Conservation (phyloP, 2,113 vertebrate species). For the Colossoma macropomum region DNA sequence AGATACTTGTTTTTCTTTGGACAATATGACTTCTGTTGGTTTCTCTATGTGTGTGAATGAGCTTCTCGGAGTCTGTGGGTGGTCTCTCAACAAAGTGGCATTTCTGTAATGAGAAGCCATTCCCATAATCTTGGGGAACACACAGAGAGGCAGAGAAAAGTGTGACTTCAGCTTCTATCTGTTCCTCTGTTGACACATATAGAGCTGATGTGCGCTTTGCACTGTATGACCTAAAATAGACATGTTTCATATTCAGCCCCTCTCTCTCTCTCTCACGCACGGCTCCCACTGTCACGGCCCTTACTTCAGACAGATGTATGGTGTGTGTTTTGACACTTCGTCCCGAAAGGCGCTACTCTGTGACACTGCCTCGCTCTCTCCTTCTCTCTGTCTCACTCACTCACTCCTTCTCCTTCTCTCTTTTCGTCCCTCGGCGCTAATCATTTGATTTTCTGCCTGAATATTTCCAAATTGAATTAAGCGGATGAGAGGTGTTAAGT, state of each 20-base stretch:
- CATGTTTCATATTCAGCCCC: constrained; percentile 27
- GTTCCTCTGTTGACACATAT: constrained; percentile 26
- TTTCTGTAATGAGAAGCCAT: constrained; percentile 37
- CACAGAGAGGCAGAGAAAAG: neutral
- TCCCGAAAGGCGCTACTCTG: constrained; percentile 75
- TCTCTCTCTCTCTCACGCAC: neutral
- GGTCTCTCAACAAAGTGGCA: constrained; percentile 32
- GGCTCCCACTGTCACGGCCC: neutral
- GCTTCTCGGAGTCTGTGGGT: constrained; percentile 11
- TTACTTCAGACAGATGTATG: constrained; percentile 74
- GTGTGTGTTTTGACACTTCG: constrained; percentile 81
- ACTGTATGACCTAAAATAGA: constrained; percentile 41
- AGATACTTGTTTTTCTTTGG: no score
- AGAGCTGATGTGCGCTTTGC: neutral
- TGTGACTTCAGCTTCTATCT: neutral
- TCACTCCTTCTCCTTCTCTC: constrained; percentile 57
- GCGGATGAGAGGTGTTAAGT: constrained; percentile 76
- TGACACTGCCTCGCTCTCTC: constrained; percentile 68
- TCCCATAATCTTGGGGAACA: neutral
- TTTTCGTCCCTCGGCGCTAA: constrained; percentile 76
- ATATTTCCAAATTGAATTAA: constrained; percentile 85
- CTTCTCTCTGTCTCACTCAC: constrained; percentile 10
- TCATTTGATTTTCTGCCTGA: constrained; percentile 86
- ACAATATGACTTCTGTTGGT: no score
- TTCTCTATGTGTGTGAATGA: neutral